Percentiles rank a stretch among this genome's conserved stretches.
These are phyloP conservation scores for Axis porcinus DNA, from an alignment of 2,113 vertebrate genomes.

Conservation along the genomic window DNA sequence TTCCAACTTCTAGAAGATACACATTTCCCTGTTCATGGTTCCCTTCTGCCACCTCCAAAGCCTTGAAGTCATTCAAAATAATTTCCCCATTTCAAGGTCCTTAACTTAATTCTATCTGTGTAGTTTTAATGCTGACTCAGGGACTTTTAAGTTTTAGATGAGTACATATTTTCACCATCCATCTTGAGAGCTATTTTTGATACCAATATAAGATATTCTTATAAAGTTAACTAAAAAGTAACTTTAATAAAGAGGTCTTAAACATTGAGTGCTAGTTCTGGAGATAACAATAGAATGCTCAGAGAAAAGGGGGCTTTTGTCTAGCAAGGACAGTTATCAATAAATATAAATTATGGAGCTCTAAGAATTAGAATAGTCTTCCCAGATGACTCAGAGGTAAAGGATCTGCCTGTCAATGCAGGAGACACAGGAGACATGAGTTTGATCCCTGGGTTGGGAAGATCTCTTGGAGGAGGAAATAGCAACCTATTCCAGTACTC, in stretches of 20 bases:
- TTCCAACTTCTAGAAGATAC: not conserved
- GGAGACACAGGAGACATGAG: not conserved
- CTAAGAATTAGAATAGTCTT: not conserved
- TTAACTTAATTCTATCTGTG: not conserved
- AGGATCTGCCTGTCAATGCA: not conserved
- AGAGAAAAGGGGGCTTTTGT: not conserved
- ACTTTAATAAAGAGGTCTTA: not conserved
- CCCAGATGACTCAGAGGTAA: not conserved
- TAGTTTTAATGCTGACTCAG: not conserved
- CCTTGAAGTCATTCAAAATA: not conserved
- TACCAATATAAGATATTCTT: not conserved
- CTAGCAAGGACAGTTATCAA: not conserved
- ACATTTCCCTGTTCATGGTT: fast-evolving
- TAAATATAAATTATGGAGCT: not conserved
- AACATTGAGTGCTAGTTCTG: not conserved
- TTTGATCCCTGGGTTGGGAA: not conserved
- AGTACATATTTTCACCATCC: not conserved
- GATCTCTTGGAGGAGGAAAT: not conserved
- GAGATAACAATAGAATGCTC: not conserved
- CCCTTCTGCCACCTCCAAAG: not conserved
- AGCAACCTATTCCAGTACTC: not conserved
- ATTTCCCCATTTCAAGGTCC: not conserved
- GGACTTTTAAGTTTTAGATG: not conserved
- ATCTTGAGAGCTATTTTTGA: not conserved
- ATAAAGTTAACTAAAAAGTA: not conserved